Base-by-base conservation (phyloP, 1,140 invertebrate species). In the Periplaneta americana region DNA sequence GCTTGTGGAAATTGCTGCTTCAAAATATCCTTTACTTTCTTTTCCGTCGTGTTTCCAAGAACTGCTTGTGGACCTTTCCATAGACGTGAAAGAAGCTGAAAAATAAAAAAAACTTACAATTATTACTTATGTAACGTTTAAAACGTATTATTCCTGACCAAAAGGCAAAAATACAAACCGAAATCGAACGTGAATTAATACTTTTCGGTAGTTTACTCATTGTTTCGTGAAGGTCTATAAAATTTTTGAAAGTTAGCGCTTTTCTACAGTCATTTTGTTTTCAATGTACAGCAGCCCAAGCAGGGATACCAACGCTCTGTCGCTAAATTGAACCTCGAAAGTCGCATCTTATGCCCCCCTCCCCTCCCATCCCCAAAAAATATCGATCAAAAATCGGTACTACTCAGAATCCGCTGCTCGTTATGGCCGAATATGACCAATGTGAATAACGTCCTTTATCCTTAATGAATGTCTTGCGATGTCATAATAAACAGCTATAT, bases 1-100 rank as follows among this genome's bases (percentile, higher is more conserved):
- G 94, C 94, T 79, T 90, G 90, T 1, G 94, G 94, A 87, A 95
- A 91, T 74, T 89, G 88, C 74, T 87, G 87, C 82, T 87, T 89
- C 74, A 93, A 85, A n/a, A 90, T 88, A 31, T 85, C 83, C 82
- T 84, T 86, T 85, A 90, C 89, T 85, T 88, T 89, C 82, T 87
- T 84, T 79, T 89, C 88, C 22, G 34, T 75, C 28, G 31, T 78
- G n/a, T 32, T 78, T 31, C n/a, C 37, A 57, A n/a, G 28, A 6
- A 28, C 31, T 34, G 81, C 31, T 37, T 78, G 36, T 17, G 35
- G 22, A 5, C 81, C 81, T 78, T 76, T 48, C 81, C 81, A 81
- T 2, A 81, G 81, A 18, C 75, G 34, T 17, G 75, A 37, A 8
- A 81, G 39, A 18, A 81, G 34, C 81, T 81, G 81, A 13, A 81